Evolutionary conservation across 92 coral and sea anemone species (phyloP).

Genomic region (Paramuricea clavata): DNA sequence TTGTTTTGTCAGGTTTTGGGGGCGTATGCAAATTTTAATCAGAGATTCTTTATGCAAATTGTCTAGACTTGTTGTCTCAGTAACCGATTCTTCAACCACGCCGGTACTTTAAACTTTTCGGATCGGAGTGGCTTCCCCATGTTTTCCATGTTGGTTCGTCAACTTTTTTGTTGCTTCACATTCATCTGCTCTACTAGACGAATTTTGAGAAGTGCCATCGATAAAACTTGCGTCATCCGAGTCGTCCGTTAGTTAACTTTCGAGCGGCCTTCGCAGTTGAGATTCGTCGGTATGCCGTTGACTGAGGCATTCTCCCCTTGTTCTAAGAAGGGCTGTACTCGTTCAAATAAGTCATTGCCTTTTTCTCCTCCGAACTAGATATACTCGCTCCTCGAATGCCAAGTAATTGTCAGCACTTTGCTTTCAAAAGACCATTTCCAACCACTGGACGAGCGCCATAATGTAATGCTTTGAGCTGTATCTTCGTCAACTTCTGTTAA

Average conservation of each 20-base stretch:
- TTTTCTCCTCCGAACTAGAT: neutral
- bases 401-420: neutral
- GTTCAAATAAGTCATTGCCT: neutral
- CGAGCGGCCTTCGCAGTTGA: neutral
- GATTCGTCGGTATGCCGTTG: constrained; percentile 3
- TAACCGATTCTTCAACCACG: neutral
- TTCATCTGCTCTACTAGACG: too few species aligned
- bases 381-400: too few species aligned
- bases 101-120: too few species aligned
- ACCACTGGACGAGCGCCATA: constrained; percentile 21
- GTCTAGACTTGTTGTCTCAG: neutral
- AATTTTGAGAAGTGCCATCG: too few species aligned
- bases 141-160: neutral
- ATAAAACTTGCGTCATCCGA: neutral
- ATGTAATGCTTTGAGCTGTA: constrained; percentile 2
- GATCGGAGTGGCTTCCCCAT: neutral
- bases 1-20: neutral
- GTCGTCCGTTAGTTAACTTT: neutral
- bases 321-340: neutral
- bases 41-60: constrained; percentile 1
- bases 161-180: neutral
- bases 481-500: constrained; percentile 22
- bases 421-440: constrained; percentile 27
- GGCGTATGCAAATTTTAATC: constrained; percentile 7
- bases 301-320: neutral